Evolutionary conservation across 2,113 vertebrate genomes (phyloP), one percentile per base, ranked within the genome.

Genomic region (Pachycephala philippinensis): DNA sequence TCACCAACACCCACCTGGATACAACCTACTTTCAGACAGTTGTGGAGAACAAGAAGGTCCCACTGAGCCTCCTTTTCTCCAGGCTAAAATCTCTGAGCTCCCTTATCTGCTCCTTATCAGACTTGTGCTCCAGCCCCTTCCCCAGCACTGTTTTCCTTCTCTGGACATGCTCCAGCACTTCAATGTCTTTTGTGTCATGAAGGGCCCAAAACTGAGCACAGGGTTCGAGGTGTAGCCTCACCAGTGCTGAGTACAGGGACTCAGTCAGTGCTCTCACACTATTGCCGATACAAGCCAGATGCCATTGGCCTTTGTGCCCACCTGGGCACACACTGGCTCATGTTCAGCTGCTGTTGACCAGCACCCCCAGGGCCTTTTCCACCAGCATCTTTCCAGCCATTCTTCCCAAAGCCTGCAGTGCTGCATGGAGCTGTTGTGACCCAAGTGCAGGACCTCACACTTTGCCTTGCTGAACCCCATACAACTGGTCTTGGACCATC

Each of bases 21-120:
- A 22, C 40, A 40, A 13, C 14, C 9, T 47, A 22, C 14, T 26
- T 20, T 15, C 15, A 49, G 40, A 20, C 4, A 35, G 24, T 7
- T 68, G 24, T 27, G 1, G 0, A 9, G 26, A 42, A 10, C 17
- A 10, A 39, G 3, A 37, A 24, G 11, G 9, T 53, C 2, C 10
- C 23, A 24, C 17, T 22, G 40, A 69, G n/a, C 31, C 6, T 83
- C 21, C 14, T 19, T 54, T 68, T 61, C 8, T 35, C 14, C 63
- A 35, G 14, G 8, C 16, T 69, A 31, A 54, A 69, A 60, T 3
- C 24, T 9, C 37, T 0, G 1, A 47, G 53, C 21, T 61, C 45
- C 21, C 11, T 76, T 35, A 20, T 40, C 17, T 49, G 10, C 40
- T 89, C 5, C 30, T 53, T 14, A 26, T 13, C 21, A 59, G n/a